Evolutionary conservation across 2,888 invertebrate species (phyloP), one percentile per base, ranked within the genome.

Genomic region (Sinotaia quadrata): DNA sequence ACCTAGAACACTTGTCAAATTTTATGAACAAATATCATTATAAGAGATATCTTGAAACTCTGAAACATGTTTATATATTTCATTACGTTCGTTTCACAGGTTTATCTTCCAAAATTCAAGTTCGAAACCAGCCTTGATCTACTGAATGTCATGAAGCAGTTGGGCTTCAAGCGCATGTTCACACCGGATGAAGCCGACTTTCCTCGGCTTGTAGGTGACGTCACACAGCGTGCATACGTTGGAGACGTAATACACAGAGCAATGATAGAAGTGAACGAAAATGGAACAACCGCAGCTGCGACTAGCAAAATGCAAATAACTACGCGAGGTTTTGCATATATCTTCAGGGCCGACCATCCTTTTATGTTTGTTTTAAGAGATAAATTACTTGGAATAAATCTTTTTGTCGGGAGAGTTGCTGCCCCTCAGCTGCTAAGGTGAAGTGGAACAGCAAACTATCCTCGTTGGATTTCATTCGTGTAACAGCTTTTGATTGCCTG

Each of bases 311-410:
- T 68, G 44, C 56, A 27, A 12, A 18, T 60, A 29, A 8, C 44
- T 21, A 21, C 65, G 4, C 54, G 65, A 18, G 37, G 29, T 21
- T 56, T 44, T 44, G 56, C 34, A 2, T 18, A 56, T 12, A 8
- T 31, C 58, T 52, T 69, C 65, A 47, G 51, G 33, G 60, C 60
- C 52, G 60, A 69, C 47, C 65, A 65, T n/a, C 69, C 69, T 0
- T 69, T 69, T 56, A 58, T 69, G 65, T 69, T 69, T 15, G 65
- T 69, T 52, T 34, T 69, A 54, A 29, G 69, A 54, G 69, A 69
- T 59, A 69, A 66, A 47, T 29, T 7, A 8, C n/a, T 58, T 21
- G 60, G 60, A 18, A 58, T 69, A 4, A 68, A 68, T 24, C 29
- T 68, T 37, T 68, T 68, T 34, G 41, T 61, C 10, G 68, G 69